These are phyloP conservation scores for Ips typographus DNA, from an alignment of 1,140 invertebrate species.

Conservation along the genomic window DNA sequence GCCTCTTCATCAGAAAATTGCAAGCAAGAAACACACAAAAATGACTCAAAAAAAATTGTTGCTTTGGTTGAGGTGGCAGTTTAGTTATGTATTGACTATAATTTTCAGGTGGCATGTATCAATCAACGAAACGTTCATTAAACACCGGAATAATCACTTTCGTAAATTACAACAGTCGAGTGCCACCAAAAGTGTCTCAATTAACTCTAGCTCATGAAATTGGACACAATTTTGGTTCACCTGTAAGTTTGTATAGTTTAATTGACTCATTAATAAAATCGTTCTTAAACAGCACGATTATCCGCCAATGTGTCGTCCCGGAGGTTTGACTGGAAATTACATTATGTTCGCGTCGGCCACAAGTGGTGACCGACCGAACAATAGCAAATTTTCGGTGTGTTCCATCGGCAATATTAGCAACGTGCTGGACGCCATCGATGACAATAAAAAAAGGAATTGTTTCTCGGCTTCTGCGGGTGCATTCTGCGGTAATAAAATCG, in stretches of 20 bases:
- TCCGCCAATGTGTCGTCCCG: constrained; percentile 87
- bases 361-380: constrained; percentile 90
- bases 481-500: constrained; percentile 99
- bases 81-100: no score
- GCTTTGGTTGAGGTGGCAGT: no score
- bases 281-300: constrained; percentile 82
- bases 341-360: constrained; percentile 98
- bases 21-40: no score
- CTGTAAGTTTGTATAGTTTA: constrained; percentile 62
- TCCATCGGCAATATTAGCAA: constrained; percentile 94
- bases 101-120: constrained; percentile 71
- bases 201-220: constrained; percentile 98
- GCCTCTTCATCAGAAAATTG: no score
- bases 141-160: constrained; percentile 99
- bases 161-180: constrained; percentile 97
- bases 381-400: constrained; percentile 92
- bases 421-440: constrained; percentile 87
- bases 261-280: not conserved
- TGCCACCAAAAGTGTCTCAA: constrained; percentile 96
- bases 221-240: constrained; percentile 98
- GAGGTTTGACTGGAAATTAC: constrained; percentile 86
- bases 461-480: constrained; percentile 85
- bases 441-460: constrained; percentile 93
- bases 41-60: no score
- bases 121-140: constrained; percentile 89